These are phyloP conservation scores for Onychomys torridus DNA, from an alignment of 2,797 vertebrate species.

Conservation along the genomic window DNA sequence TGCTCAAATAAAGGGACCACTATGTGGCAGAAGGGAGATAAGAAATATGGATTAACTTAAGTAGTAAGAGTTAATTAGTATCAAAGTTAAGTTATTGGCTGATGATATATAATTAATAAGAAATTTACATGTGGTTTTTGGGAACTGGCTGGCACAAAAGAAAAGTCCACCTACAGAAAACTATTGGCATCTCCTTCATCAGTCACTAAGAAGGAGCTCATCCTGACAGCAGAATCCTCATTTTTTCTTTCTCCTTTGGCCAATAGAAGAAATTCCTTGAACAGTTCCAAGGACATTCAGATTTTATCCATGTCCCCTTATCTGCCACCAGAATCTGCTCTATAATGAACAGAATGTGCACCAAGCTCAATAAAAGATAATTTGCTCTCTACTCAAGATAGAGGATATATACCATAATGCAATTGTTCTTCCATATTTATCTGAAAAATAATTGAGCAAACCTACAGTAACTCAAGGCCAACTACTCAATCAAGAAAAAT, in stretches of 20 bases:
- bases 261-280: background rate
- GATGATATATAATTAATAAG: no score
- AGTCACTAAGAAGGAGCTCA: background rate
- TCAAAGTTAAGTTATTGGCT: no score
- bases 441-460: background rate
- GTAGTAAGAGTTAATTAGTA: no score
- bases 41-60: no score
- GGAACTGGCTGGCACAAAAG: no score
- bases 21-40: no score
- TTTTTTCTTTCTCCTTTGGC: background rate
- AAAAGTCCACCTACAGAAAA: background rate
- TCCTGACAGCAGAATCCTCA: background rate
- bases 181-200: background rate
- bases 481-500: background rate
- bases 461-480: background rate
- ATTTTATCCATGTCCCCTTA: background rate
- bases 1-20: no score
- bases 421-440: background rate
- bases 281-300: background rate
- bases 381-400: background rate
- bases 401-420: background rate
- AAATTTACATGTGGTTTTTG: no score
- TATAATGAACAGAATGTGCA: background rate
- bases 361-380: background rate
- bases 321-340: background rate